Base-by-base conservation (phyloP, 2,888 invertebrate genomes). In the Polydrusus cervinus region DNA sequence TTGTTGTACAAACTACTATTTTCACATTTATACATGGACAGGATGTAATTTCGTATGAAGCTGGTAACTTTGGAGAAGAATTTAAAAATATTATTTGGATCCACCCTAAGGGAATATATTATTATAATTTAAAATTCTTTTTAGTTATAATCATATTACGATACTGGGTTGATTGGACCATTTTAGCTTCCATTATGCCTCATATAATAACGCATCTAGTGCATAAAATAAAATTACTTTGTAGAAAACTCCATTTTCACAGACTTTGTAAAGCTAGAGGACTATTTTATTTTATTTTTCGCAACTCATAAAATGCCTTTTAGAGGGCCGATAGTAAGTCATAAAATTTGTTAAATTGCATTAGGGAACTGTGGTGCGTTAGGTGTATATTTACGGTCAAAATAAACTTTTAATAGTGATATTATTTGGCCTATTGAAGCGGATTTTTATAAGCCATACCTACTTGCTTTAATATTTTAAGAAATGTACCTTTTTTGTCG, bases 271-370 rank as follows among this genome's bases (percentile, higher is more conserved):
- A 55, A 60, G 60, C 43, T 67, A n/a, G n/a, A 67, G 55, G 67
- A 55, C 53, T 51, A 55, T 55, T 68, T 68, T 68, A 68, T 67
- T 67, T 67, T 67, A 67, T 67, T 68, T 68, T 68, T 68, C 67
- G 25, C 68, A 55, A 38, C 68, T 57, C 68, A 68, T 68, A 68
- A 68, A 68, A 68, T 68, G 68, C 55, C 68, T 57, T 57, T 68
- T 68, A 68, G 55, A 67, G 30, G 55, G 57, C 55, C 45, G 55
- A 68, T 55, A 57, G 67, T 57, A 45, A 57, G 40, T 57, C 68
- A 57, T 68, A 68, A 68, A 68, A 68, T 68, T 68, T 57, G 68
- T 68, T 40, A 68, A 68, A 68, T 57, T 57, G 55, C 68, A 57
- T 68, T 60, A 43, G 25, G 25, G 45, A 25, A 62, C 40, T 62